These are phyloP conservation scores for Agrilus biguttatus DNA, from an alignment of 2,888 invertebrate genomes.

Conservation along the genomic window DNA sequence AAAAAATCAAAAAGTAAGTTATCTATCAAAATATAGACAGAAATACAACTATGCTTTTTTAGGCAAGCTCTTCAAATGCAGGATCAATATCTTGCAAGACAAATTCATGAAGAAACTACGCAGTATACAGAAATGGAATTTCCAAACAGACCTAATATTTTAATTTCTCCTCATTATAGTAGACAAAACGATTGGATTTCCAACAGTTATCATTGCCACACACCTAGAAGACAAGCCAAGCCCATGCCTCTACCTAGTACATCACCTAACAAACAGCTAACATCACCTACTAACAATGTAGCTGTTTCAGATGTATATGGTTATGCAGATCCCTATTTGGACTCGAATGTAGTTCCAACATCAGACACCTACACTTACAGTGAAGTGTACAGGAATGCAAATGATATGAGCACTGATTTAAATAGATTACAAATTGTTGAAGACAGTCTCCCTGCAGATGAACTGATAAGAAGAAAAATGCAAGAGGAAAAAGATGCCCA, in stretches of 20 bases:
- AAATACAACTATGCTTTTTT: conserved; percentile 36
- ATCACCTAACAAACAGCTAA: conserved; percentile 1
- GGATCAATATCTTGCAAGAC: conserved; percentile 37
- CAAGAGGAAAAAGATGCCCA: conserved; percentile 66
- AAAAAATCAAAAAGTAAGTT: conserved; percentile 28
- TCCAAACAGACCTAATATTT: conserved; percentile 12
- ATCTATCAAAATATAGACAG: conserved; percentile 14
- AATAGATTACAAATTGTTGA: conserved; percentile 27
- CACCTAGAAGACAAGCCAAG: conserved; percentile 23
- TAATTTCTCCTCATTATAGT: conserved; percentile 4
- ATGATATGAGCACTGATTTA: conserved; percentile 16
- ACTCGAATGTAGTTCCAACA: conserved; percentile 3
- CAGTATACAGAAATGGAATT: not conserved
- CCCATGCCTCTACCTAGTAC: conserved; percentile 25
- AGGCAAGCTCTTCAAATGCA: conserved; percentile 37
- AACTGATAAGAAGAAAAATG: conserved; percentile 25
- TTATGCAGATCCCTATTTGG: conserved; percentile 1
- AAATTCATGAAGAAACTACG: conserved; percentile 10
- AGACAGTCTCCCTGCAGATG: conserved; percentile 35
- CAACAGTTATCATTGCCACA: conserved; percentile 20
- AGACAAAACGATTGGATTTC: not conserved
- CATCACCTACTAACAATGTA: conserved; percentile 1
- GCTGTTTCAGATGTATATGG: not conserved
- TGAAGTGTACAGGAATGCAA: conserved; percentile 21
- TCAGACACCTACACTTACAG: conserved; percentile 18